phyloP scores from a whole-genome alignment of 2,113 vertebrate species.

The Enhydra lutris region DNA sequence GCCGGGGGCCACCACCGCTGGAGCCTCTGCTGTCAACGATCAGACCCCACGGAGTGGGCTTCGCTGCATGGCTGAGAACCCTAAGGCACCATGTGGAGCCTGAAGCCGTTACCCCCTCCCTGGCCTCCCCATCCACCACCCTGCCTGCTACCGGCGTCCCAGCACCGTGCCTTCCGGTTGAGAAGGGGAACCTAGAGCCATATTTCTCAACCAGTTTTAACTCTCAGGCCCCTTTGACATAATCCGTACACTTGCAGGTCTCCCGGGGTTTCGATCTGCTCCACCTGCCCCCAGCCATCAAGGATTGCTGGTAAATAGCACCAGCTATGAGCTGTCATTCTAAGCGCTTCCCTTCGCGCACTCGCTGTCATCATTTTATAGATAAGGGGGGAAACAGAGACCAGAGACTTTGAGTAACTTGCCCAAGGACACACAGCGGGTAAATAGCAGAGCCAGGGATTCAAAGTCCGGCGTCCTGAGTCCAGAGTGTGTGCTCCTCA shows the following conservation, averaged over 20 bases:
- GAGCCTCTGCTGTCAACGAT: background rate
- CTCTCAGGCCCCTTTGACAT: background rate
- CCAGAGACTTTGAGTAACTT: background rate
- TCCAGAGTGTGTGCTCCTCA: background rate
- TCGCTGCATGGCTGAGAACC: background rate
- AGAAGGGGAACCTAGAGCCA: background rate
- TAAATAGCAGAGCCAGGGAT: background rate
- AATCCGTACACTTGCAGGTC: accelerated
- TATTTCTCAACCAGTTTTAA: background rate
- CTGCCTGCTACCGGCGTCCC: too few species aligned
- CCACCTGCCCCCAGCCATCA: background rate
- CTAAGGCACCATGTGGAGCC: background rate
- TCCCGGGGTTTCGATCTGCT: background rate
- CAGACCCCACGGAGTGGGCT: background rate
- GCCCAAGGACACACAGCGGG: background rate
- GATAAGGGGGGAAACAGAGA: background rate
- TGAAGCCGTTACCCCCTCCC: background rate
- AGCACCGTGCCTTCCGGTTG: background rate
- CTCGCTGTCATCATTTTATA: background rate
- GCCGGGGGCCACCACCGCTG: accelerated
- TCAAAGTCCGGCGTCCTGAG: background rate
- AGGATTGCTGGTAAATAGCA: background rate
- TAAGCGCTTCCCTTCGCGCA: background rate
- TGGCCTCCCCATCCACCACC: background rate
- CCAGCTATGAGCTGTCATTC: background rate